Percentiles rank a stretch among this genome's conserved stretches.
Conservation (phyloP, 2,797 vertebrate genomes). For the Holocentrus rufus region DNA sequence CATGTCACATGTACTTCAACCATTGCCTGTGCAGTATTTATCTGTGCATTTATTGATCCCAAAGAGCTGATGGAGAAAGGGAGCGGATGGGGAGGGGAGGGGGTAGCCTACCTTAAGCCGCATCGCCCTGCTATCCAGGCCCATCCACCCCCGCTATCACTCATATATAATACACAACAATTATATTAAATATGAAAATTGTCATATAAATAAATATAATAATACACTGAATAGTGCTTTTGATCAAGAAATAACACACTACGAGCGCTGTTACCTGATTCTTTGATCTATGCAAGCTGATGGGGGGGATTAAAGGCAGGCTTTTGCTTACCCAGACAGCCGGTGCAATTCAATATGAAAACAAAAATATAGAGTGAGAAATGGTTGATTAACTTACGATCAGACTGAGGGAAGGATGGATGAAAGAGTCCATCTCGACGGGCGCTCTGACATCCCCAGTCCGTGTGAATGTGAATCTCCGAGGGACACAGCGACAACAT, state of each 20-base stretch:
- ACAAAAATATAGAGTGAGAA: background rate
- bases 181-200: background rate
- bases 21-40: conserved; percentile 59
- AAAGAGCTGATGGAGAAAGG: conserved; percentile 65
- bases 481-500: conserved; percentile 56
- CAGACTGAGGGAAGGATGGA: conserved; percentile 64
- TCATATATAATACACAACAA: conserved; percentile 14
- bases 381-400: conserved; percentile 69
- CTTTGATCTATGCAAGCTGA: conserved; percentile 24
- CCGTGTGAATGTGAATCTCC: conserved; percentile 53
- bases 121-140: conserved; percentile 73
- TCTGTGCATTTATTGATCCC: conserved; percentile 74
- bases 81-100: conserved; percentile 33
- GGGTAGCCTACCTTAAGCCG: conserved; percentile 61
- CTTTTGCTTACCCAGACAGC: background rate
- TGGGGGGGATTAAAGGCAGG: background rate
- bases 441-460: conserved; percentile 62
- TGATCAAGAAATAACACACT: background rate
- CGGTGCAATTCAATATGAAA: background rate
- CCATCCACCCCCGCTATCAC: conserved; percentile 62
- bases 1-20: conserved; percentile 40
- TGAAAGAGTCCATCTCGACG: conserved; percentile 74
- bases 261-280: conserved; percentile 7
- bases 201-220: conserved; percentile 2
- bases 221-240: background rate